Evolutionary conservation across 2,797 vertebrate genomes (phyloP), one percentile per base, ranked within the genome.

Genomic region (Pagetopsis macropterus): DNA sequence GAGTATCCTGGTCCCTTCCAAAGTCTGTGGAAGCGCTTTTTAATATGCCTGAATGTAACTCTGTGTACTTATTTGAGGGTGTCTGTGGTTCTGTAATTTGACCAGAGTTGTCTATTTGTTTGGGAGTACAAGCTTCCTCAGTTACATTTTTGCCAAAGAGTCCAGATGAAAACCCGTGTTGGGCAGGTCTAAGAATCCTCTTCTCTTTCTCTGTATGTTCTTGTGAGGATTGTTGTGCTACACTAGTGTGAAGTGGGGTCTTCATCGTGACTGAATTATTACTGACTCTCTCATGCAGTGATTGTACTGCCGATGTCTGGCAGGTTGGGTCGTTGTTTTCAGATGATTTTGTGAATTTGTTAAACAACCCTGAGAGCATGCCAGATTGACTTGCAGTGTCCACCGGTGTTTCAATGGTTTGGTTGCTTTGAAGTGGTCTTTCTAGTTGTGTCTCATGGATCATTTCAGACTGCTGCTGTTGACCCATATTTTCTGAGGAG

Each of bases 81-180:
- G 56, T 21, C 7, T 58, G 70, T 51, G 88, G 59, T 55, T 84
- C 70, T 72, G 56, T 60, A 73, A 56, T 59, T 55, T 77, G 83
- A 41, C 60, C 10, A 54, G 49, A 19, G 1, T 44, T 55, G 40
- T 78, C 72, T 16, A 72, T 86, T 79, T 87, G 83, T 82, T 94
- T 94, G 76, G 59, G 37, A 78, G 81, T 84, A 72, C 84, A 79
- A 16, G 89, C 50, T 43, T 91, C 92, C 80, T 94, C 94, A 64
- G 33, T 89, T 68, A 93, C 91, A 65, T 90, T 86, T 84, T 94
- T 94, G 63, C 79, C 94, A 69, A 96, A 93, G 51, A 96, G 88
- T 54, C 93, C 94, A 83, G 96, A 95, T 80, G 96, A 84, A 83
- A 96, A 89, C 2, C 93, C 90, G 83, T 94, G 90, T n/a, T 90